Conservation (phyloP, 2,888 invertebrate genomes). For the Cephus runcator region DNA sequence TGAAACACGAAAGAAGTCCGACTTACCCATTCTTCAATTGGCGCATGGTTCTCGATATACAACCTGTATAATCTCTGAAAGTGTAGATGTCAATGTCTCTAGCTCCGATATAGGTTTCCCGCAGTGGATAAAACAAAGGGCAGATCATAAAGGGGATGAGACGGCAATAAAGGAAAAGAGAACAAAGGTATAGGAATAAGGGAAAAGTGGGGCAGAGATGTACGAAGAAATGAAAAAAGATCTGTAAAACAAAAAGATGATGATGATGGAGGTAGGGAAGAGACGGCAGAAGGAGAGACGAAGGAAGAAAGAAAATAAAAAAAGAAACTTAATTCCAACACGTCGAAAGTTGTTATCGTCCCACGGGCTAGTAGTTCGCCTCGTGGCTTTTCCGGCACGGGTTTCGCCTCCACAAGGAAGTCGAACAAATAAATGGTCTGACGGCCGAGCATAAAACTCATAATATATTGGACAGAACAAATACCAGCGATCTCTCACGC, state of each 20-base stretch:
- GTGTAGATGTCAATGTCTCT: neutral
- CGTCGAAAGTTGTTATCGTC: neutral
- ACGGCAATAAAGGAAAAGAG: neutral
- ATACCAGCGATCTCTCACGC: constrained; percentile 52
- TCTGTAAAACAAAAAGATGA: neutral
- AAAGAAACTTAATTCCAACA: neutral
- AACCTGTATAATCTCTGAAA: neutral
- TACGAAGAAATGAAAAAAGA: neutral
- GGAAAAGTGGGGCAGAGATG: neutral
- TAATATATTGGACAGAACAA: constrained; percentile 58
- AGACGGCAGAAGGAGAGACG: neutral
- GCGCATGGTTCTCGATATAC: neutral
- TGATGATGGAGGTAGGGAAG: neutral
- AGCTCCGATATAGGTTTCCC: neutral
- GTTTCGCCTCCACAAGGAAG: constrained; percentile 39
- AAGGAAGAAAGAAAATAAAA: neutral
- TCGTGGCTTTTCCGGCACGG: constrained; percentile 9
- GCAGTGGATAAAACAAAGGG: neutral
- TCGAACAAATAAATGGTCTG: constrained; percentile 55
- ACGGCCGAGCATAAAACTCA: constrained; percentile 55
- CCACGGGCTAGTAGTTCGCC: neutral
- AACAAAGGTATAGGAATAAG: neutral
- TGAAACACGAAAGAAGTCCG: neutral
- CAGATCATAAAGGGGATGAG: neutral
- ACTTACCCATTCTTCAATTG: neutral